These are phyloP conservation scores for Calypte anna DNA, from an alignment of 2,113 vertebrate genomes.

Conservation along the genomic window DNA sequence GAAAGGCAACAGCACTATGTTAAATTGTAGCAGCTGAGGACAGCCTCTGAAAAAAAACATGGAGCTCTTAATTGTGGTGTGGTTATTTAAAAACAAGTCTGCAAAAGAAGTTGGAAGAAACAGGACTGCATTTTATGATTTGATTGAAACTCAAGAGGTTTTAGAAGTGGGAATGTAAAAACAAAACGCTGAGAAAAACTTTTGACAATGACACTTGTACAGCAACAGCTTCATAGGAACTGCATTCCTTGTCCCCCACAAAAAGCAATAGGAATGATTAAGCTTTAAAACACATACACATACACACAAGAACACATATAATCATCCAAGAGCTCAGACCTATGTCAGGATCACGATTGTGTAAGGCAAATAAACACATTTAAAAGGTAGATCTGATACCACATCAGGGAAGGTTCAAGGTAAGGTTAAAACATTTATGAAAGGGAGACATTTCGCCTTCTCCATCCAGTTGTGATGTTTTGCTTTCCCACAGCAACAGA, in stretches of 20 bases:
- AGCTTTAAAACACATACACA: constrained; percentile 24
- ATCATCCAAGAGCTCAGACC: constrained; percentile 5
- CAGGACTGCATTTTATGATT: background rate
- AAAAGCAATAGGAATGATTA: constrained; percentile 24
- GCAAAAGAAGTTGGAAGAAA: background rate
- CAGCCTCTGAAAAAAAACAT: background rate
- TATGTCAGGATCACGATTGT: background rate
- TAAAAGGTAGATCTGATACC: background rate
- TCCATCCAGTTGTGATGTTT: background rate
- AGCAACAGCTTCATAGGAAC: background rate
- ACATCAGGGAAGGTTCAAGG: background rate
- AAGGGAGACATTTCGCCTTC: background rate
- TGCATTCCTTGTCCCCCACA: background rate
- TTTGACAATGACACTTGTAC: constrained; percentile 10
- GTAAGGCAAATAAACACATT: constrained; percentile 9
- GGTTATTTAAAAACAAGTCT: background rate
- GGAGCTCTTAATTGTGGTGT: background rate
- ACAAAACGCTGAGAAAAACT: constrained; percentile 25
- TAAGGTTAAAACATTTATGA: constrained; percentile 17
- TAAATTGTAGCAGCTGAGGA: background rate
- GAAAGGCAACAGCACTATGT: background rate
- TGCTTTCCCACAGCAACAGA: background rate
- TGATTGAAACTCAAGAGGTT: background rate
- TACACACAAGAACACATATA: background rate
- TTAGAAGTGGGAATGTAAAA: background rate